phyloP scores from a whole-genome alignment of 2,888 invertebrate species.

The Amblyjoppa fuscipennis region DNA sequence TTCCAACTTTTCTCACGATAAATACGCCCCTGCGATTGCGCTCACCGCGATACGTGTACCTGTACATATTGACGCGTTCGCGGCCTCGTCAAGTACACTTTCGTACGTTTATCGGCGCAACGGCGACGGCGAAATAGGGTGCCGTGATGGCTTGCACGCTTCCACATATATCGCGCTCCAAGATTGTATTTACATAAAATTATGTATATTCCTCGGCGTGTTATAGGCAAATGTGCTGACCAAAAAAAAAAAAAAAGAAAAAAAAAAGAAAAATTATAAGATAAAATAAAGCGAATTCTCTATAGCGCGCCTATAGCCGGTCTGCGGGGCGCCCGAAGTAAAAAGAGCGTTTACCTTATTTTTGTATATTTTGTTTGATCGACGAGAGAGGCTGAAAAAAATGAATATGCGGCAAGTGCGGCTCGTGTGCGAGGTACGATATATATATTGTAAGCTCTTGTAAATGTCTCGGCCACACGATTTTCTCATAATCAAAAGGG shows the following conservation, averaged over 20 bases:
- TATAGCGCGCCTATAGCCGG: too few species aligned
- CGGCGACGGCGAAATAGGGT: slow-evolving; percentile 35
- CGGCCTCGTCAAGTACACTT: slow-evolving; percentile 59
- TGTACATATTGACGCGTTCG: slow-evolving; percentile 10
- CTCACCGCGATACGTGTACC: slow-evolving; percentile 2
- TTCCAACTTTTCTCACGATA: neutral
- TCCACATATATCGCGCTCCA: slow-evolving; percentile 32
- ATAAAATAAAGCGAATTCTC: too few species aligned
- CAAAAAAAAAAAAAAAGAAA: neutral
- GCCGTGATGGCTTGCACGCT: slow-evolving; percentile 30
- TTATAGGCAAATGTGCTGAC: slow-evolving; percentile 58
- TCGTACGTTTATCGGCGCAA: slow-evolving; percentile 53
- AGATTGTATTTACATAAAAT: slow-evolving; percentile 64
- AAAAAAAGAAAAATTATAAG: neutral
- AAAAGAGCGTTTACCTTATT: slow-evolving; percentile 34
- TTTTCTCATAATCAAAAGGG: too few species aligned
- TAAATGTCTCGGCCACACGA: too few species aligned
- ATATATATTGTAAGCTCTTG: neutral
- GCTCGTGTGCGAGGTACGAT: too few species aligned
- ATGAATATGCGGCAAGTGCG: neutral
- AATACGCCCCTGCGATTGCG: neutral
- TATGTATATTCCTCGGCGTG: slow-evolving; percentile 59
- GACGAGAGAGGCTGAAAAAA: slow-evolving; percentile 8
- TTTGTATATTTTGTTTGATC: slow-evolving; percentile 35
- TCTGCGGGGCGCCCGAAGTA: neutral